These are phyloP conservation scores for Aurelia sp. DNA, from an alignment of 30 jellyfish, hydroid and myxozoan genomes.

Conservation along the genomic window DNA sequence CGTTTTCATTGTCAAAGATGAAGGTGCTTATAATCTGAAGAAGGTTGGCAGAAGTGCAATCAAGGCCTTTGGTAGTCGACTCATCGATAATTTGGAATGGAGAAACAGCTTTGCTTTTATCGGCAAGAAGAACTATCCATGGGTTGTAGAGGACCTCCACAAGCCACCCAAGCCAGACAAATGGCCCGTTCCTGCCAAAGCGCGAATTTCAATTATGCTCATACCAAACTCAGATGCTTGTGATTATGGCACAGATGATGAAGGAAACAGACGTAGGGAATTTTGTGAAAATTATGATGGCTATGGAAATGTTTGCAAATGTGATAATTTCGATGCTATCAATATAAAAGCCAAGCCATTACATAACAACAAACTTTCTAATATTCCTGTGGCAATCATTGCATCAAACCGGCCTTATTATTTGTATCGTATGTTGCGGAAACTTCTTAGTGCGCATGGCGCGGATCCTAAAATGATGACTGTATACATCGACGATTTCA, in stretches of 20 bases:
- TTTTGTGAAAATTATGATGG: slow-evolving; percentile 92
- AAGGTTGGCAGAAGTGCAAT: slow-evolving; percentile 64
- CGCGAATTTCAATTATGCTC: slow-evolving; percentile 53
- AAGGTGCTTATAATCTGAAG: slow-evolving; percentile 80
- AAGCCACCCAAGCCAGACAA: slow-evolving; percentile 49
- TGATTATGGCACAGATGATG: slow-evolving; percentile 65
- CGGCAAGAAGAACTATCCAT: slow-evolving; percentile 54
- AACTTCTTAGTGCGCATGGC: slow-evolving; percentile 94
- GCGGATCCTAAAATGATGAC: slow-evolving; percentile 83
- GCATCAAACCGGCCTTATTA: slow-evolving; percentile 98
- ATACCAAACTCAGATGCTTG: slow-evolving; percentile 34
- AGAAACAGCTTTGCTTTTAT: slow-evolving; percentile 91
- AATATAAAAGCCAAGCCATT: slow-evolving; percentile 60
- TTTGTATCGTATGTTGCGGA: slow-evolving; percentile 87
- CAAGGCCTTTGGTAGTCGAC: slow-evolving; percentile 81
- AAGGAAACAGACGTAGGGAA: slow-evolving; percentile 52
- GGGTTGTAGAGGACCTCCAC: slow-evolving; percentile 83
- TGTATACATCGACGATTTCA: slow-evolving; percentile 85
- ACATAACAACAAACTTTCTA: slow-evolving; percentile 37
- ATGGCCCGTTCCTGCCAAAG: slow-evolving; percentile 89
- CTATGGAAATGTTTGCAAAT: slow-evolving; percentile 91
- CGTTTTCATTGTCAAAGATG: slow-evolving; percentile 85
- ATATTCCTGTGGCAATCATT: slow-evolving; percentile 88
- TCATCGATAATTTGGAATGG: slow-evolving; percentile 64
- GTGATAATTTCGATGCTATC: slow-evolving; percentile 82